Evolutionary conservation across 2,888 invertebrate species (phyloP).

Genomic region (Cephalotes varians): DNA sequence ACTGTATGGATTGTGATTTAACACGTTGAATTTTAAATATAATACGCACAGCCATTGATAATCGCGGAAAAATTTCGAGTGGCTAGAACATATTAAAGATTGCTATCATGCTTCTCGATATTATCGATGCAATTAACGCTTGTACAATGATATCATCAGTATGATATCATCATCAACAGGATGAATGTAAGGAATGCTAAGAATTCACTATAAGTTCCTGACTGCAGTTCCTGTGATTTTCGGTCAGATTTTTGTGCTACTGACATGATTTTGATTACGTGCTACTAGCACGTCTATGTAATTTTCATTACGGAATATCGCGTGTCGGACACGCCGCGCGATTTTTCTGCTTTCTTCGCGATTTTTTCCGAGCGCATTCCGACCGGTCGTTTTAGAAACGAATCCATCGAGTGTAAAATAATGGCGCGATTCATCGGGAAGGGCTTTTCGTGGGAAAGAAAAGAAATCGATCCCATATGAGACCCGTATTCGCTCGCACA

Average conservation of each 20-base stretch:
- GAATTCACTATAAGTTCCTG: not conserved
- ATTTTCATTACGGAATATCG: slow-evolving; percentile 75
- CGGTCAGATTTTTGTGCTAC: slow-evolving; percentile 67
- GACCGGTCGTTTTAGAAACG: slow-evolving; percentile 63
- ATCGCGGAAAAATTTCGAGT: slow-evolving; percentile 11
- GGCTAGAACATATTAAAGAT: not conserved
- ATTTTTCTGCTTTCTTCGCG: slow-evolving; percentile 75
- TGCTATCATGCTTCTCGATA: not conserved
- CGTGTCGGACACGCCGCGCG: slow-evolving; percentile 69
- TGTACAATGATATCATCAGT: slow-evolving; percentile 12
- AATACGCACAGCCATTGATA: not conserved
- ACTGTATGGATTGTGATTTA: not conserved
- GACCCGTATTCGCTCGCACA: not conserved
- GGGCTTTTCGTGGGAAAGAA: not conserved
- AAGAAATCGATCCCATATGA: slow-evolving; percentile 24
- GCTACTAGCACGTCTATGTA: slow-evolving; percentile 56
- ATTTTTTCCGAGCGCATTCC: slow-evolving; percentile 40
- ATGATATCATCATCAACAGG: not conserved
- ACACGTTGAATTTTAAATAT: not conserved
- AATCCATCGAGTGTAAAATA: slow-evolving; percentile 61
- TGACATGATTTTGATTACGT: slow-evolving; percentile 75
- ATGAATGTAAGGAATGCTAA: not conserved
- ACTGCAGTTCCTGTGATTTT: not conserved
- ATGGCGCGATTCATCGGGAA: slow-evolving; percentile 39
- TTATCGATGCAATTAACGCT: slow-evolving; percentile 13